phyloP scores from a whole-genome alignment of 2,888 invertebrate species.

The Polietes domitor region DNA sequence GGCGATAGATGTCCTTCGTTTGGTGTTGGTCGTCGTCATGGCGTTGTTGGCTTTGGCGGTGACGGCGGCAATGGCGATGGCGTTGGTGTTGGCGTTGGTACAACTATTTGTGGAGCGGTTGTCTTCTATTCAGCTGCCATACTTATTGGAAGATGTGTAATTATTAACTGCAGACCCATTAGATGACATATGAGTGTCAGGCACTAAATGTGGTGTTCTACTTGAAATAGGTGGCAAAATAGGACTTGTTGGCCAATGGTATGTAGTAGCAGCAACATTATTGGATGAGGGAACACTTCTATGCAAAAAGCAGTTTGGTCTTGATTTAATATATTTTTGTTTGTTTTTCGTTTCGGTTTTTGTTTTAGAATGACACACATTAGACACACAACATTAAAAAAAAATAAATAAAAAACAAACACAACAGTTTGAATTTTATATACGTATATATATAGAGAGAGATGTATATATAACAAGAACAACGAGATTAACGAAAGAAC shows the following conservation, averaged over 20 bases:
- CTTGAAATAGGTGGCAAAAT: conserved; percentile 87
- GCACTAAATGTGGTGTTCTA: conserved; percentile 87
- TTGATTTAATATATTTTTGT: conserved; percentile 70
- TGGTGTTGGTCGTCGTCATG: conserved; percentile 39
- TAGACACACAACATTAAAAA: conserved; percentile 39
- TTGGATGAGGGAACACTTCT: conserved; percentile 82
- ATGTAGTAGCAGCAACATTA: conserved; percentile 82
- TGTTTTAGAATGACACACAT: conserved; percentile 30
- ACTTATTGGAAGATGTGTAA: conserved; percentile 80
- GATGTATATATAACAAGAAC: conserved; percentile 33
- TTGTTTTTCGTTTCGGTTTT: conserved; percentile 55
- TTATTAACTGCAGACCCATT: conserved; percentile 81
- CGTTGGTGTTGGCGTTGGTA: conserved; percentile 71
- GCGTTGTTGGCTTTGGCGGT: conserved; percentile 40
- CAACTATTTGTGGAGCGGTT: conserved; percentile 76
- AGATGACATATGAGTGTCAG: conserved; percentile 84
- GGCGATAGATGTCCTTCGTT: conserved; percentile 49
- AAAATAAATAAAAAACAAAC: conserved; percentile 34
- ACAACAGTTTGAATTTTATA: background rate
- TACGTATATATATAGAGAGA: background rate
- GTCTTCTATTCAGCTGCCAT: conserved; percentile 81
- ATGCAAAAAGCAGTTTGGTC: conserved; percentile 79
- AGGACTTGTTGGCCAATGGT: conserved; percentile 91
- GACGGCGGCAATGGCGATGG: conserved; percentile 11
- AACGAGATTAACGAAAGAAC: conserved; percentile 45